phyloP scores from a whole-genome alignment of 2,113 vertebrate genomes.

The Neogale vison region DNA sequence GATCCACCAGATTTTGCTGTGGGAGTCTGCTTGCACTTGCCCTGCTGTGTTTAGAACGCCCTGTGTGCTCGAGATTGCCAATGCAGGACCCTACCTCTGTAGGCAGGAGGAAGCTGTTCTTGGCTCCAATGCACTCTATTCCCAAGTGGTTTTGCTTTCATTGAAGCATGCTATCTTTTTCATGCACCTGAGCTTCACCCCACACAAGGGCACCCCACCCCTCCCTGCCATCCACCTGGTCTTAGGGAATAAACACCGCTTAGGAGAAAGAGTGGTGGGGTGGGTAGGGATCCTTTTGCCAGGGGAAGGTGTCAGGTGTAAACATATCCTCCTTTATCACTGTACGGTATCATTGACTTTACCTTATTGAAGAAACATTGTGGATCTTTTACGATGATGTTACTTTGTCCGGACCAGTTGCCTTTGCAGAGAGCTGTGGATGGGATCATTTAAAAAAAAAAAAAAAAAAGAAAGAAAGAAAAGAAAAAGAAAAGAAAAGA shows the following conservation, averaged over 20 bases:
- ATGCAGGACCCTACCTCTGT: background rate
- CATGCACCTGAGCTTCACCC: background rate
- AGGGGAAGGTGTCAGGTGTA: background rate
- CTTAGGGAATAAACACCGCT: background rate
- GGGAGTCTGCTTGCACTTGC: background rate
- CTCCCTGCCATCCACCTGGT: background rate
- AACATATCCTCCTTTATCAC: background rate
- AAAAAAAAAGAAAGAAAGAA: background rate
- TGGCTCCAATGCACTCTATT: background rate
- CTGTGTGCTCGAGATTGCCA: background rate
- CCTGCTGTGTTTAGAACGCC: background rate
- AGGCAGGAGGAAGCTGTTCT: background rate
- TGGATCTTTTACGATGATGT: background rate
- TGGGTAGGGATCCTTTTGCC: background rate
- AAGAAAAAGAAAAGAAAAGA: background rate
- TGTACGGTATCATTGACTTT: background rate
- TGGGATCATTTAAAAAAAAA: background rate
- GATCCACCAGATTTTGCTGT: background rate
- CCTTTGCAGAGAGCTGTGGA: conserved; percentile 18
- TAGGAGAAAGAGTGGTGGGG: background rate
- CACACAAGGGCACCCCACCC: background rate
- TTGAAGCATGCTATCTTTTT: background rate
- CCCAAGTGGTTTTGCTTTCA: background rate
- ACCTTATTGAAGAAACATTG: background rate
- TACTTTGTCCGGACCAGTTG: background rate